Base-by-base conservation (phyloP, 2,888 invertebrate genomes). In the Melieria picta region DNA sequence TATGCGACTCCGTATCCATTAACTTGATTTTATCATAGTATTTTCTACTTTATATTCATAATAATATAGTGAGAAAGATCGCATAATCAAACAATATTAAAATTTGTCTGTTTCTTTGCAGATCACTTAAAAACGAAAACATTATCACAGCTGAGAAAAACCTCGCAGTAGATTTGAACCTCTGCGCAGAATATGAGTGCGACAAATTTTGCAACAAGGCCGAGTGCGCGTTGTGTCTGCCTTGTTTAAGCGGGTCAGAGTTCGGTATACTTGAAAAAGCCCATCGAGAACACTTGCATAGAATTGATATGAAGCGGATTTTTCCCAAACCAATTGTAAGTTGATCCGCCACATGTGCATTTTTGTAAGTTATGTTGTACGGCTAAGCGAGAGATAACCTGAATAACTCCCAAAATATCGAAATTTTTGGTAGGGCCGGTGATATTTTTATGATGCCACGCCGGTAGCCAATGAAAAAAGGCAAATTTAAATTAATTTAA, bases 81-180 rank as follows among this genome's bases (percentile, higher is more conserved):
- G 30, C 30, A 30, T 30, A 30, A 3, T 30, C 30, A 30, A 30
- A 30, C 1, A 16, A 30, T 30, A 30, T 30, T 42, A 43, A 63
- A 10, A 57, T 65, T 46, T 9, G 65, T 3, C 11, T 63, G 1
- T 65, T 7, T 52, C 50, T 16, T 83, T 85, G 66, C 81, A 91
- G 90, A 61, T 85, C 88, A 1, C 80, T 84, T 16, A 86, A 87
- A 67, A 88, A 89, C 5, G 87, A 88, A 71, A 88, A 90, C 75
- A 93, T 94, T 91, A 86, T 92, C 76, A 91, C 93, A 0, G 89
- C 95, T 0, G 91, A 92, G 71, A 94, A 93, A 85, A 94, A 94
- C 84, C 88, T 97, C 56, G 91, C 91, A 0, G 94, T 94, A 0
- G 91, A 91, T 82, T 90, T 93, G 0, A 89, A 91, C 52, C 86